Evolutionary conservation across 2,888 invertebrate species (phyloP).

Genomic region (Macaria liturata): DNA sequence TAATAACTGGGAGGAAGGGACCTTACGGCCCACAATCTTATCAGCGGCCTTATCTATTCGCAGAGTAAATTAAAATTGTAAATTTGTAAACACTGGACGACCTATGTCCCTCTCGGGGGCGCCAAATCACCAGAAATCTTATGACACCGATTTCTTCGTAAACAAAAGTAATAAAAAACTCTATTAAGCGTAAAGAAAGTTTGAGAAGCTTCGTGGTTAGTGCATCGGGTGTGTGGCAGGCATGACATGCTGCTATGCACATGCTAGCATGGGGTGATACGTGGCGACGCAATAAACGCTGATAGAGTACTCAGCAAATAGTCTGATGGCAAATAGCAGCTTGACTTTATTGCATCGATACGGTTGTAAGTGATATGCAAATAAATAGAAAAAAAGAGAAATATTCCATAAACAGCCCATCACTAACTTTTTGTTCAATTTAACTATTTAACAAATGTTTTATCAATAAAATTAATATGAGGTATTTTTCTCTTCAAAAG

Average conservation of each 20-base stretch:
- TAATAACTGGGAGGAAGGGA: conserved; percentile 17
- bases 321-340: conserved; percentile 8
- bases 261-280: conserved; percentile 43
- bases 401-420: conserved; percentile 16
- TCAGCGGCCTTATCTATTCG: conserved; percentile 21
- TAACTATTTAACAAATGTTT: background rate
- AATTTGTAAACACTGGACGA: conserved; percentile 47
- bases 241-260: conserved; percentile 56
- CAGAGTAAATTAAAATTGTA: conserved; percentile 25
- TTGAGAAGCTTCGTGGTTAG: conserved; percentile 58
- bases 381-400: conserved; percentile 27
- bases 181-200: conserved; percentile 59
- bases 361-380: conserved; percentile 29
- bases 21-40: conserved; percentile 25
- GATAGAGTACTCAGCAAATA: conserved; percentile 15
- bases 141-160: conserved; percentile 79
- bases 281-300: conserved; percentile 38
- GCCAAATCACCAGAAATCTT: conserved; percentile 70
- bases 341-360: conserved; percentile 29
- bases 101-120: conserved; percentile 75
- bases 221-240: conserved; percentile 64
- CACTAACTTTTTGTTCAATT: conserved; percentile 18
- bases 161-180: conserved; percentile 42
- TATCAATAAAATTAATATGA: background rate
- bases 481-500: background rate